Conservation (phyloP, 2,888 invertebrate genomes). For the Drosophila picticornis region DNA sequence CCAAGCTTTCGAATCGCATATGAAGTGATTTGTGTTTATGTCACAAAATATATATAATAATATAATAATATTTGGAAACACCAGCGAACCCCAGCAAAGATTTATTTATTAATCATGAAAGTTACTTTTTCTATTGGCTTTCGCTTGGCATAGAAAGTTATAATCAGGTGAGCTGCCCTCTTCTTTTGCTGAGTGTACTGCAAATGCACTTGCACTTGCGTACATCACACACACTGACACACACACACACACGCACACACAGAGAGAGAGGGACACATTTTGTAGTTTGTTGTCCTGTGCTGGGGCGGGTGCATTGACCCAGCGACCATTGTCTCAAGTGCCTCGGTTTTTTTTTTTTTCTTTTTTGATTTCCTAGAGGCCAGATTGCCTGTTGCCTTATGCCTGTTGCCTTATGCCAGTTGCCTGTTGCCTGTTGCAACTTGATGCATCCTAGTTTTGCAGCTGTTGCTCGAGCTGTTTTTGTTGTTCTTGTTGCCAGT, state of each 20-base stretch:
- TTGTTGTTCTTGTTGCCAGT: constrained; percentile 22
- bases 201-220: constrained; percentile 1
- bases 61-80: neutral
- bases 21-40: neutral
- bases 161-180: neutral
- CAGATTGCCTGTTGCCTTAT: constrained; percentile 21
- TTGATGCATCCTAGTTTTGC: constrained; percentile 48
- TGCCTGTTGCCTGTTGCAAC: constrained; percentile 22
- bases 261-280: neutral
- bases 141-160: neutral
- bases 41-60: neutral
- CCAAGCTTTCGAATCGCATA: neutral
- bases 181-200: constrained; percentile 5
- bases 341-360: constrained; percentile 31
- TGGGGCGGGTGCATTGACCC: constrained; percentile 60
- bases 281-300: constrained; percentile 55
- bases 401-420: constrained; percentile 15
- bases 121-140: neutral
- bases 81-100: neutral
- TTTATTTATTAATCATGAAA: neutral
- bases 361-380: constrained; percentile 47
- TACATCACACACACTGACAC: constrained; percentile 8
- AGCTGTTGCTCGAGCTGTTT: constrained; percentile 25
- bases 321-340: constrained; percentile 46
- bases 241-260: neutral